phyloP scores from a whole-genome alignment of 1,140 invertebrate species.

The Dendrolimus kikuchii region DNA sequence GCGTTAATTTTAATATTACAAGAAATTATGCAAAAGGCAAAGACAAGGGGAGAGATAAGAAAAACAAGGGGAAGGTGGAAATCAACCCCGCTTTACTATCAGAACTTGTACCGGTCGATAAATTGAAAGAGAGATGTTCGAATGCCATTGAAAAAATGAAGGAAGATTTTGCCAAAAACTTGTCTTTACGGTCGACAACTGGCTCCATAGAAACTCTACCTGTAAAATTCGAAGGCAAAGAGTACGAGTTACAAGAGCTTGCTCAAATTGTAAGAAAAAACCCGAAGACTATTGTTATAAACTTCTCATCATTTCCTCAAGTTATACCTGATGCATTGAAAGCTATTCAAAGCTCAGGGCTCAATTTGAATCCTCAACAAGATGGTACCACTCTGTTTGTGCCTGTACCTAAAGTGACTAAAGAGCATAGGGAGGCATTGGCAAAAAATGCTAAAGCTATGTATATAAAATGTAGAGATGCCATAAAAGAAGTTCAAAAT shows the following conservation, averaged over 20 bases:
- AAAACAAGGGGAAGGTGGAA: constrained; percentile 77
- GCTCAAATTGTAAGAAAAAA: constrained; percentile 91
- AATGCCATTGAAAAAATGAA: constrained; percentile 80
- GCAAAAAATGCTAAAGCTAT: constrained; percentile 90
- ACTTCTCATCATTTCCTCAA: constrained; percentile 88
- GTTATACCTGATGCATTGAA: constrained; percentile 84
- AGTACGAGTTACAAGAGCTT: constrained; percentile 89
- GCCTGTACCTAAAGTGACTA: constrained; percentile 92
- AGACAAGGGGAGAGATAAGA: constrained; percentile 77
- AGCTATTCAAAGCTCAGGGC: constrained; percentile 83
- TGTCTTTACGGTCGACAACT: constrained; percentile 80
- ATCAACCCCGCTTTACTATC: constrained; percentile 79
- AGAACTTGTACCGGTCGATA: constrained; percentile 80
- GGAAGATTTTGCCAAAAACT: constrained; percentile 84
- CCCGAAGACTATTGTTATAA: constrained; percentile 88
- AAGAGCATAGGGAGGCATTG: constrained; percentile 90
- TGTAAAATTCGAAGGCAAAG: constrained; percentile 85
- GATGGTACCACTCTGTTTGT: constrained; percentile 93
- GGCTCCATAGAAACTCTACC: constrained; percentile 85
- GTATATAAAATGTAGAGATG: constrained; percentile 85
- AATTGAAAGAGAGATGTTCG: constrained; percentile 78
- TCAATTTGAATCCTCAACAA: constrained; percentile 96
- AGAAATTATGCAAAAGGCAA: constrained; percentile 69
- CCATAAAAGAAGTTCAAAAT: constrained; percentile 85
- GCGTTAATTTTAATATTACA: constrained; percentile 22